Evolutionary conservation across 2,113 vertebrate genomes (phyloP).

Genomic region (Gopherus evgoodei): DNA sequence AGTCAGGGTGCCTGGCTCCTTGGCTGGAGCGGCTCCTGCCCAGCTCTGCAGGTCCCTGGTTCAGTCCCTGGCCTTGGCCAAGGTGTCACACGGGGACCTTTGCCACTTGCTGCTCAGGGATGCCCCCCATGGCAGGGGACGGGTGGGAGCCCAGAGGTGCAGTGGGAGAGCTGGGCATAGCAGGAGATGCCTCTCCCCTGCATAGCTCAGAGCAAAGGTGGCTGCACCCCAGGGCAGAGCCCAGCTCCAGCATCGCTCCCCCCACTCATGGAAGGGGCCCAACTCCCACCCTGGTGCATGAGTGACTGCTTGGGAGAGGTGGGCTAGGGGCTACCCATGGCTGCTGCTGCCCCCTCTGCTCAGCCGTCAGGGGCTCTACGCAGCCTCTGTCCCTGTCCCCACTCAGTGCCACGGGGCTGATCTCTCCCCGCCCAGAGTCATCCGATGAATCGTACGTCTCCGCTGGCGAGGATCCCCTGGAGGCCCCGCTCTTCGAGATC

Average conservation of each 20-base stretch:
- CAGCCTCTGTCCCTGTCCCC: accelerated
- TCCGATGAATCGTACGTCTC: conserved; percentile 98
- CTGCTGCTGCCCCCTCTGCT: neutral
- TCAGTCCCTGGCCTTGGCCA: too few species aligned
- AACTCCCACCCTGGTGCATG: neutral
- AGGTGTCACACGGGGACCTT: too few species aligned
- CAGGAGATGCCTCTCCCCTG: neutral
- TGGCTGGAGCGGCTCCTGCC: too few species aligned
- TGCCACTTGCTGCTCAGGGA: too few species aligned
- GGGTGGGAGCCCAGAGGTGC: too few species aligned
- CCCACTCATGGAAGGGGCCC: neutral
- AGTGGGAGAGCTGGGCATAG: neutral
- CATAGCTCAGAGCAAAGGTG: neutral
- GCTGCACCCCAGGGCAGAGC: neutral
- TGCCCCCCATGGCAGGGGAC: too few species aligned
- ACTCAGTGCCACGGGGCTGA: neutral
- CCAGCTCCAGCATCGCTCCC: neutral
- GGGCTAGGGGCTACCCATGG: neutral
- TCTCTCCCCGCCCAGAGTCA: conserved; percentile 85
- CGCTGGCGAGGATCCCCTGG: conserved; percentile 94
- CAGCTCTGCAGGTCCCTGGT: too few species aligned
- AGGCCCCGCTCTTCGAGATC: conserved; percentile 95
- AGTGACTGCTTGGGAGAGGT: neutral
- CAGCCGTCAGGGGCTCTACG: neutral
- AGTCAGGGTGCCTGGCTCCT: too few species aligned